These are phyloP conservation scores for Chromoteleia sp. DNA, from an alignment of 2,888 invertebrate genomes.

Conservation along the genomic window DNA sequence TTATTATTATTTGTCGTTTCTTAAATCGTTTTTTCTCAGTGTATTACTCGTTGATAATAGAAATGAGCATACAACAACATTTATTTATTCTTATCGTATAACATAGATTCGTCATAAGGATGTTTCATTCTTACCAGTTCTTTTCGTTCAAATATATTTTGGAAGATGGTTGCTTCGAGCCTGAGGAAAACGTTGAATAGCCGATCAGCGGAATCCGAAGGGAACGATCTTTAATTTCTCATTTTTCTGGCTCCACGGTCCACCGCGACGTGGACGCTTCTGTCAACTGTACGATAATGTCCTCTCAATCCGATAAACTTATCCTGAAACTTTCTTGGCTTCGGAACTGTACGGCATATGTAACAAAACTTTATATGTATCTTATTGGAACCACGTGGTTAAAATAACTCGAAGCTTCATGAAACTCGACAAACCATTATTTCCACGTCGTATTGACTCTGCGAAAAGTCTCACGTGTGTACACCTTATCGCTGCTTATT, in stretches of 20 bases:
- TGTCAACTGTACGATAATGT: slow-evolving; percentile 63
- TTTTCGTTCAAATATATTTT: too few relatives aligned
- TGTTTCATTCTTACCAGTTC: too few relatives aligned
- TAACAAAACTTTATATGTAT: slow-evolving; percentile 62
- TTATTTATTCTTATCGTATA: too few relatives aligned
- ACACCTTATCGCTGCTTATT: slow-evolving; percentile 45
- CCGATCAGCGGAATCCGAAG: background rate
- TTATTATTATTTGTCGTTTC: too few relatives aligned
- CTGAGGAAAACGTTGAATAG: too few relatives aligned
- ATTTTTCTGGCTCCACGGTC: slow-evolving; percentile 17
- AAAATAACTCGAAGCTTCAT: slow-evolving; percentile 62
- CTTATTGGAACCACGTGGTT: slow-evolving; percentile 64
- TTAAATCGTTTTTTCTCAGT: too few relatives aligned
- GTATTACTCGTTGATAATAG: too few relatives aligned
- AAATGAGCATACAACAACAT: too few relatives aligned
- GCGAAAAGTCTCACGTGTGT: slow-evolving; percentile 41
- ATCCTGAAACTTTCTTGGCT: slow-evolving; percentile 61
- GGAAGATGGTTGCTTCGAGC: background rate
- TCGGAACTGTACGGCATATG: slow-evolving; percentile 52
- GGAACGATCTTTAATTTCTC: slow-evolving; percentile 11
- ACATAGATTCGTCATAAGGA: too few relatives aligned
- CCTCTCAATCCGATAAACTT: slow-evolving; percentile 65
- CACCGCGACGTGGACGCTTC: slow-evolving; percentile 29
- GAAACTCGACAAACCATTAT: slow-evolving; percentile 65
- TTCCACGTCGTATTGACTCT: slow-evolving; percentile 59